phyloP scores from a whole-genome alignment of 2,888 invertebrate species.

The Euproctis similis region DNA sequence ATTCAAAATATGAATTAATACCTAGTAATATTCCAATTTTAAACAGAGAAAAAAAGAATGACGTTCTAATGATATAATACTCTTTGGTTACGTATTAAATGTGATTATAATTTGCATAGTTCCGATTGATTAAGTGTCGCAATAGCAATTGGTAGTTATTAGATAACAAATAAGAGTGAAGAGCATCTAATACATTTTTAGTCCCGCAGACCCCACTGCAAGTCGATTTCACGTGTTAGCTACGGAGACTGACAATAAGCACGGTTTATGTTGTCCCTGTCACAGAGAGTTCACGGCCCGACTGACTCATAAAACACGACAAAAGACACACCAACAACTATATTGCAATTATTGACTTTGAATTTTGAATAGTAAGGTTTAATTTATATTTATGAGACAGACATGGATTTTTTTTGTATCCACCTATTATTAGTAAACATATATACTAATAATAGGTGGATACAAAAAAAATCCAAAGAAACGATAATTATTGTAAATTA shows the following conservation, averaged over 20 bases:
- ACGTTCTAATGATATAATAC: too few species aligned
- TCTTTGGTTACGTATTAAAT: too few species aligned
- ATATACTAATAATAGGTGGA: too few species aligned
- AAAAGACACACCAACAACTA: conserved; percentile 23
- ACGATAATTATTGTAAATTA: too few species aligned
- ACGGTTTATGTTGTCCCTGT: conserved; percentile 44
- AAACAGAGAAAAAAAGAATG: too few species aligned
- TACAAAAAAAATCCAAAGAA: too few species aligned
- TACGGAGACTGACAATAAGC: conserved; percentile 69
- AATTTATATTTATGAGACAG: too few species aligned
- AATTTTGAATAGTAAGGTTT: conserved; percentile 22
- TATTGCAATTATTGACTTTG: conserved; percentile 25
- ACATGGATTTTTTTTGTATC: too few species aligned
- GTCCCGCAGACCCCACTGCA: conserved; percentile 47
- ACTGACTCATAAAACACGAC: conserved; percentile 55
- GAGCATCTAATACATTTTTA: conserved; percentile 22
- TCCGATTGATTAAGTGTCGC: not conserved
- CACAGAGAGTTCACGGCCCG: conserved; percentile 51
- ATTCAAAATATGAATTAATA: too few species aligned
- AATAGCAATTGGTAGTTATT: not conserved
- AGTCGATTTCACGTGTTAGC: conserved; percentile 69
- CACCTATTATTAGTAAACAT: too few species aligned
- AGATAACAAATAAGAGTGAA: conserved; percentile 4
- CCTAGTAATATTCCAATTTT: too few species aligned
- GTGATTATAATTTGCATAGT: too few species aligned